Conservation (phyloP, 1,140 invertebrate genomes). For the Drosophila melanica region DNA sequence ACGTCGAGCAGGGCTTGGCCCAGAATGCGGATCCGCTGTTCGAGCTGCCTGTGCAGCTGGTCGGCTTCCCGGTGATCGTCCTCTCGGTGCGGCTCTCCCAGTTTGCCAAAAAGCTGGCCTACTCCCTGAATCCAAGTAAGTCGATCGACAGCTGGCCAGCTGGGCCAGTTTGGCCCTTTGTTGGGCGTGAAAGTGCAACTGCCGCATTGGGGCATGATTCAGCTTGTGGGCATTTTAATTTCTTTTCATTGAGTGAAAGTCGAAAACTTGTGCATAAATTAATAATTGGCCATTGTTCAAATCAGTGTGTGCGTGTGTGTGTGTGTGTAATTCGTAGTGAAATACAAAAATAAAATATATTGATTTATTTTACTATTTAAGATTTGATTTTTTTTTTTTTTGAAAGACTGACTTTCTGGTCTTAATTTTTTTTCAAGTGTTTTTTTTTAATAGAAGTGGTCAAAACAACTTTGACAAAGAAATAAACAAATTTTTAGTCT, state of each 20-base stretch:
- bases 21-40: slow-evolving; percentile 87
- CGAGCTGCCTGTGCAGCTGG: slow-evolving; percentile 91
- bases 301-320: background rate
- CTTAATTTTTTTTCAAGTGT: too few species aligned
- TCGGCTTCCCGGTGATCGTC: slow-evolving; percentile 93
- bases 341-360: background rate
- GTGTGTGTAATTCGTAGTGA: background rate
- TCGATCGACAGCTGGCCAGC: slow-evolving; percentile 44
- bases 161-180: background rate
- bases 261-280: slow-evolving; percentile 67
- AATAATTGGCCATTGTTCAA: slow-evolving; percentile 50
- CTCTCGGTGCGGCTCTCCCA: slow-evolving; percentile 91
- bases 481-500: too few species aligned
- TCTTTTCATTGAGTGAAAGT: slow-evolving; percentile 64
- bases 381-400: too few species aligned
- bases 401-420: too few species aligned
- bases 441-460: too few species aligned
- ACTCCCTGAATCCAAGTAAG: slow-evolving; percentile 92
- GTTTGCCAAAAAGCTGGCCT: slow-evolving; percentile 92
- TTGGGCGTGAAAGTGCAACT: slow-evolving; percentile 30
- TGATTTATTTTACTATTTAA: too few species aligned
- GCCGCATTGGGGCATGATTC: slow-evolving; percentile 10
- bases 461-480: too few species aligned
- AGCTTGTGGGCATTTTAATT: slow-evolving; percentile 29
- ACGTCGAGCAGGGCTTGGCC: slow-evolving; percentile 68